Evolutionary conservation across 92 coral and sea anemone species (phyloP), one percentile per base, ranked within the genome.

Genomic region (Palythoa heliodiscus): DNA sequence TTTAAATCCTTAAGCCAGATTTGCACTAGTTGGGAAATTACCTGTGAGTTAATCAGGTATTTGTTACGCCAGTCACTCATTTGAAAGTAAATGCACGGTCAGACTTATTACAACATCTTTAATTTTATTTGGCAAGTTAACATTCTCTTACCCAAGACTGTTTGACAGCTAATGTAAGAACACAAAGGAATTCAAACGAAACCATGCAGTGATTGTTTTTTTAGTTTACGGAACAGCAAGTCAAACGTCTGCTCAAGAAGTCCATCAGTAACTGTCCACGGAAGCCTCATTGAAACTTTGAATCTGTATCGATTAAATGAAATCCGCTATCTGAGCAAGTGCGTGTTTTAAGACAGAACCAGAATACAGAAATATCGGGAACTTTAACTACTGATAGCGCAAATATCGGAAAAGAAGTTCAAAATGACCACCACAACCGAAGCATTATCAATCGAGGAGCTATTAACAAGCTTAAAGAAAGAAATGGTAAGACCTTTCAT

Each of bases 381-480:
- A 23, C 79, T 48, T 19, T 19, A 9, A 9, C 0, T 7, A 19
- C 16, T 22, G 35, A 73, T 20, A 53, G 29, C 63, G 53, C 1
- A 55, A 29, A 12, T 9, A 5, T 25, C 20, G 5, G 8, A 8
- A 25, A 13, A 13, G 23, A 15, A 20, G 22, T 13, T 29, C 68
- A 29, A 19, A 54, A 80, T 80, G 84, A 80, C 74, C 25, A 29
- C 73, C 17, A 66, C 37, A 12, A 43, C 64, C 1, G 73, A 80
- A 25, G 84, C 64, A 22, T 54, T 48, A 37, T 79, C 84, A 52
- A 47, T 79, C 64, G 73, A 63, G 19, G 84, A 79, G 84, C 22
- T 80, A 25, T 66, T 80, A 68, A 53, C 75, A 47, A 80, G 63
- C 22, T 80, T 80, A 80, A 67, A 68, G 73, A 64, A 80, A 68